Percentiles rank a stretch among this genome's conserved stretches.
phyloP scores from a whole-genome alignment of 2,797 vertebrate species.

The Ceryle rudis region DNA sequence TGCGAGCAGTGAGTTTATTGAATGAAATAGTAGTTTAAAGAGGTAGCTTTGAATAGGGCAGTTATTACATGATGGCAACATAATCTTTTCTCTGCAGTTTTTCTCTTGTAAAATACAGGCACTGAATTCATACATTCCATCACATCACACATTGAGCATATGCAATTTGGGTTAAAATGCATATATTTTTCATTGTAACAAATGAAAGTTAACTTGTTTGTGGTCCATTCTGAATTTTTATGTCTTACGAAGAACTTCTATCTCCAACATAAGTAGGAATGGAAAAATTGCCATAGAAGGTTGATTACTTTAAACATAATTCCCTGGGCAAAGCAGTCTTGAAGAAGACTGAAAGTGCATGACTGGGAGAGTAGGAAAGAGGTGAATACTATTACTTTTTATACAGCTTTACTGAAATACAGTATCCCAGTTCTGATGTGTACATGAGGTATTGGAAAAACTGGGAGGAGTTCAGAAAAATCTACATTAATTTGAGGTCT shows the following conservation, averaged over 20 bases:
- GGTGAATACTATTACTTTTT: not conserved
- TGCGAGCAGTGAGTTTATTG: not conserved
- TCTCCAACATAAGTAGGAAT: not conserved
- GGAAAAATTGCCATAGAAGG: not conserved
- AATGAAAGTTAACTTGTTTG: not conserved
- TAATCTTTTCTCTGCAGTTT: conserved; percentile 21
- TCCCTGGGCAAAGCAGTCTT: not conserved
- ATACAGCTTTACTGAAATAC: not conserved
- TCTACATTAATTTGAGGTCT: conserved; percentile 29
- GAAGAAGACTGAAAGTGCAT: not conserved
- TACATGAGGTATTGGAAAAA: not conserved
- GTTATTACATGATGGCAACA: not conserved
- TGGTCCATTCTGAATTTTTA: not conserved
- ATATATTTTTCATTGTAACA: not conserved
- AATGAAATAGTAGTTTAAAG: not conserved
- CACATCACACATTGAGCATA: not conserved
- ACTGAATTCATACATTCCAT: not conserved
- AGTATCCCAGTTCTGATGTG: not conserved
- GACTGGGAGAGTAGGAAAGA: not conserved
- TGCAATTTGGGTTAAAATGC: not conserved
- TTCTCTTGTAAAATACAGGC: not conserved
- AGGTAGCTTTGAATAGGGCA: not conserved
- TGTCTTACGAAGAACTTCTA: not conserved
- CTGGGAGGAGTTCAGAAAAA: conserved; percentile 19
- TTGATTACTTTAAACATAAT: not conserved